Base-by-base conservation (phyloP, 2,888 invertebrate genomes). In the Limnephilus lunatus region DNA sequence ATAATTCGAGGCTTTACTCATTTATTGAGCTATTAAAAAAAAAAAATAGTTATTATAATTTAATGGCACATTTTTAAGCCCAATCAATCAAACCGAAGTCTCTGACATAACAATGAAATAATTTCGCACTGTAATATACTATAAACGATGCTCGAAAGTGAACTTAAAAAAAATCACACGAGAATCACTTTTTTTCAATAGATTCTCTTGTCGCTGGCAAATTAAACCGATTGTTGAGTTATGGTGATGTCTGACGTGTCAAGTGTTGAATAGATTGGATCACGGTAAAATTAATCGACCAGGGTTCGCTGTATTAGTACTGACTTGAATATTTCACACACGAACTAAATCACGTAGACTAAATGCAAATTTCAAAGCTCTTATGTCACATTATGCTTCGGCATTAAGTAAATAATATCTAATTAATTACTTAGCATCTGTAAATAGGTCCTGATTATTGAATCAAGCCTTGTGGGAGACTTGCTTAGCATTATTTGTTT, bases 341-440 rank as follows among this genome's bases (percentile, higher is more conserved):
- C 82, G 9, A 35, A 31, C 30, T 32, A 32, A 32, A 11, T 83
- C 82, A 32, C 82, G 32, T 35, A 82, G 30, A 31, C 4, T 32
- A 30, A 12, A 82, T 82, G 15, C 32, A 83, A 32, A 32, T 83
- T 82, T 32, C 31, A 83, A 35, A 83, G 82, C 82, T 83, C 82
- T 32, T 32, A 83, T 83, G 82, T 35, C 31, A 35, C 82, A 35
- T 83, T 31, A 32, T 32, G 32, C 68, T 68, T 31, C 32, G 82
- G 82, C 14, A 83, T 31, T 83, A 32, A 32, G 32, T 35, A 31
- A 32, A 83, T 32, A 31, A 83, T 83, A 32, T 35, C 30, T 82
- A 81, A 82, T 31, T 82, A 31, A 82, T 82, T 82, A 82, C 82
- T 82, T 83, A 32, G 32, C 32, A 83, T 83, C 32, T 83, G 19